Percentiles rank a stretch among this genome's conserved stretches.
phyloP scores from a whole-genome alignment of 2,888 invertebrate species.

The Gasteruption jaculator region DNA sequence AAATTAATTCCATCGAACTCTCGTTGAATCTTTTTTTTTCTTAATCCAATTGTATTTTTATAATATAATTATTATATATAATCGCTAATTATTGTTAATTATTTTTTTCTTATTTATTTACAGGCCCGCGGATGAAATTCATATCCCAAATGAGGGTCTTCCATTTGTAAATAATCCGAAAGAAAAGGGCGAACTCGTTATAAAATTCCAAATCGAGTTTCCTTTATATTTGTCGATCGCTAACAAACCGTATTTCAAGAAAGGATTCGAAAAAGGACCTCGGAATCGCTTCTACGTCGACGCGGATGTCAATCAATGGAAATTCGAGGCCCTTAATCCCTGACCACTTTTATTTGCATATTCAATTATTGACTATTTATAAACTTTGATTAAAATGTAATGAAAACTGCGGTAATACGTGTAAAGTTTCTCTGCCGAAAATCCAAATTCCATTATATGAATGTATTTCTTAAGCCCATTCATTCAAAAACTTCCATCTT shows the following conservation, averaged over 20 bases:
- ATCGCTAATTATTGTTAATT: not conserved
- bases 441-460: no score
- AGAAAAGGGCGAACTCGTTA: conserved; percentile 65
- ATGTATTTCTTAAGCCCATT: no score
- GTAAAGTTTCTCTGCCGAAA: no score
- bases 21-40: conserved; percentile 14
- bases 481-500: no score
- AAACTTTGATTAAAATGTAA: no score
- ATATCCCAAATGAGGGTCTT: conserved; percentile 69
- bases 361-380: no score
- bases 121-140: conserved; percentile 64
- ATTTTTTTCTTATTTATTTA: conserved; percentile 4
- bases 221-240: conserved; percentile 55
- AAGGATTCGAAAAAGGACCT: conserved; percentile 33
- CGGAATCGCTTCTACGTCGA: conserved; percentile 36
- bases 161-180: conserved; percentile 62
- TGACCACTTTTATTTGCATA: no score
- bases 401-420: no score
- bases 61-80: conserved; percentile 9
- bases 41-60: conserved; percentile 8
- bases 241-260: conserved; percentile 47
- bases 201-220: conserved; percentile 63
- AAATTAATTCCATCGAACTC: no score
- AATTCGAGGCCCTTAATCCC: no score
- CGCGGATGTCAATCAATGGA: no score